Conservation (phyloP, 2,797 vertebrate species). For the Zalophus californianus region DNA sequence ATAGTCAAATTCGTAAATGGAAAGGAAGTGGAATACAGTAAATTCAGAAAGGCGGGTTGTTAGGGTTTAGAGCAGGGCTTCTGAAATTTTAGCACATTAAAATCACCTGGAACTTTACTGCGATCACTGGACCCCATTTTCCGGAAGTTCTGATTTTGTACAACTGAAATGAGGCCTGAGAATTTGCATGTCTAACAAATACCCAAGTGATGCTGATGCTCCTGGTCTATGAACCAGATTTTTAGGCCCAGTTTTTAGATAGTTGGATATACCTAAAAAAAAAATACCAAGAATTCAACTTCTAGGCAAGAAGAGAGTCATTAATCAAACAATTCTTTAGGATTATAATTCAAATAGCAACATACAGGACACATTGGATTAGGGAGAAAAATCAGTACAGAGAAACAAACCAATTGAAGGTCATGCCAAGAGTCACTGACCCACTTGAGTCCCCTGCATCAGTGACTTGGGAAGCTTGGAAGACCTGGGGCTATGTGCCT, state of each 20-base stretch:
- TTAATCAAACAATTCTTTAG: slow-evolving; percentile 36
- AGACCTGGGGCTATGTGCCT: not conserved
- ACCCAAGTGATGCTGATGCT: not conserved
- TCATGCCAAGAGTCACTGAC: not conserved
- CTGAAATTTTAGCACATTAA: not conserved
- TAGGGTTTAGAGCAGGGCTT: not conserved
- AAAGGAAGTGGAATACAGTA: not conserved
- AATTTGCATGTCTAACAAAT: slow-evolving; percentile 42
- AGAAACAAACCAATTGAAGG: not conserved
- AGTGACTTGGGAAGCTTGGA: not conserved
- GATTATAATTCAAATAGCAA: not conserved
- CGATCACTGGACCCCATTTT: fast-evolving
- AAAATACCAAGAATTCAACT: slow-evolving; percentile 2
- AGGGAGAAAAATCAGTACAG: not conserved
- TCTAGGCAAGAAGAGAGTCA: not conserved
- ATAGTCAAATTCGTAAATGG: not conserved
- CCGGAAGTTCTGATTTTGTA: not conserved
- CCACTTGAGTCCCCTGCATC: not conserved
- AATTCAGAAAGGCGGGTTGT: not conserved
- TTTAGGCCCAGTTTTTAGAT: not conserved
- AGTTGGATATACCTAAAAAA: not conserved
- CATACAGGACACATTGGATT: not conserved
- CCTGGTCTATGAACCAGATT: not conserved
- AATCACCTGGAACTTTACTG: not conserved
- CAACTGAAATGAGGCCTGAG: not conserved